Evolutionary conservation across 2,888 invertebrate genomes (phyloP).

Genomic region (Acanthococcus lagerstroemiae): DNA sequence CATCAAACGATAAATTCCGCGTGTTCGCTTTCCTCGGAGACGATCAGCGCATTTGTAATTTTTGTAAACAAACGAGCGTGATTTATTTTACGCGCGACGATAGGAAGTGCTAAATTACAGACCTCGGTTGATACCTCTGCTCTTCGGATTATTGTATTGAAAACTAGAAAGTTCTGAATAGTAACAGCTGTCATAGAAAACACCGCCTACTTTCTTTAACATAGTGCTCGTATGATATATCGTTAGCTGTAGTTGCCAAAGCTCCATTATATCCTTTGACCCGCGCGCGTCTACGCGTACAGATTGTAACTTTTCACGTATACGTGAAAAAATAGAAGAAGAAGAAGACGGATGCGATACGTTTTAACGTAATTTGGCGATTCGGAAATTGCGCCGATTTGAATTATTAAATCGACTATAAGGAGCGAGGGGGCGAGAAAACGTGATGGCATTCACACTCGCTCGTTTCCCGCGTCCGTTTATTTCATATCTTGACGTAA

Average conservation of each 20-base stretch:
- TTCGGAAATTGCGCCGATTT: slow-evolving; percentile 21
- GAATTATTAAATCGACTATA: slow-evolving; percentile 21
- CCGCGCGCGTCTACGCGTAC: slow-evolving; percentile 5
- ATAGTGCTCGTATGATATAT: slow-evolving; percentile 13
- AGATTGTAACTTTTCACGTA: too few relatives aligned
- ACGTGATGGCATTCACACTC: slow-evolving; percentile 23
- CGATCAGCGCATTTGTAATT: not conserved
- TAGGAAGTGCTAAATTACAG: slow-evolving; percentile 10
- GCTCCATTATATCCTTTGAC: slow-evolving; percentile 16
- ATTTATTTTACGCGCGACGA: not conserved
- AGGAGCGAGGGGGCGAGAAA: not conserved
- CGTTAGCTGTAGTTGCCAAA: slow-evolving; percentile 6
- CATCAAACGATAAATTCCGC: too few relatives aligned
- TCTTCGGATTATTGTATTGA: not conserved
- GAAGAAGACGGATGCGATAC: not conserved
- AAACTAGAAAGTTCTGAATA: slow-evolving; percentile 22
- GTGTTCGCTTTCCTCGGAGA: too few relatives aligned
- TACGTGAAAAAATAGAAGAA: too few relatives aligned
- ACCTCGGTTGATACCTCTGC: not conserved
- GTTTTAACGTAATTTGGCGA: slow-evolving; percentile 19
- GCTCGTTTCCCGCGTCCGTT: slow-evolving; percentile 15
- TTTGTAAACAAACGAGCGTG: slow-evolving; percentile 6
- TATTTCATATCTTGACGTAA: slow-evolving; percentile 14
- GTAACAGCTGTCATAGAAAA: slow-evolving; percentile 22
- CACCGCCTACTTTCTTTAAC: slow-evolving; percentile 20